phyloP scores from a whole-genome alignment of 1,140 invertebrate genomes.

The Drosophila ironensis region DNA sequence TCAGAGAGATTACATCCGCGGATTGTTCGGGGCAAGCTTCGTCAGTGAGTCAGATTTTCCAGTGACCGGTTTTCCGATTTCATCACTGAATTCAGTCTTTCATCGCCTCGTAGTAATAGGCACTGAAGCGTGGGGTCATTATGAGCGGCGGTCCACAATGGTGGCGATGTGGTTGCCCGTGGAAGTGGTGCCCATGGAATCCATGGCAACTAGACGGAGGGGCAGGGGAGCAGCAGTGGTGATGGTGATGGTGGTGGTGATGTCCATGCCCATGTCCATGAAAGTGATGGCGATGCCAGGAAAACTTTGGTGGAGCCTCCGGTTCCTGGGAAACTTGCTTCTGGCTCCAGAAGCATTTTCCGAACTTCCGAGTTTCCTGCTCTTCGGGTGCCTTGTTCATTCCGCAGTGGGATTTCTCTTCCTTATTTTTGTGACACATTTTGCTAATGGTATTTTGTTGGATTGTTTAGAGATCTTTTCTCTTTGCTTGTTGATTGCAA shows the following conservation, averaged over 20 bases:
- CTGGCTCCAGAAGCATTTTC: background rate
- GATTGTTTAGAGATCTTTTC: background rate
- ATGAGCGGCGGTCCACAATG: constrained; percentile 3
- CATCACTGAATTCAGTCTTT: constrained; percentile 6
- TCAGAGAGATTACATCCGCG: background rate
- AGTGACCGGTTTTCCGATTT: background rate
- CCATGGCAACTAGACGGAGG: background rate
- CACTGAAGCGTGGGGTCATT: constrained; percentile 2
- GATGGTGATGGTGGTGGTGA: background rate
- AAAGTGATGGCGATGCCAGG: too few relatives aligned
- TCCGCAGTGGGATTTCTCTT: background rate
- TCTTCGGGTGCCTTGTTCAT: background rate
- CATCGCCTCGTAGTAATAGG: constrained; percentile 18
- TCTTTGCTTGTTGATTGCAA: background rate
- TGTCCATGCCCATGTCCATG: background rate
- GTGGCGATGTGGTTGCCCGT: background rate
- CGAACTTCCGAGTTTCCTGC: constrained; percentile 9
- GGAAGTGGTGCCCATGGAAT: background rate
- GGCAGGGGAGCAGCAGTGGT: background rate
- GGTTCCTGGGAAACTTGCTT: background rate
- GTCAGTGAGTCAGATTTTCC: background rate
- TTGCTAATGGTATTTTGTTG: background rate
- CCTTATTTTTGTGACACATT: background rate
- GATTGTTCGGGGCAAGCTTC: background rate
- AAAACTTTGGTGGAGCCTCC: background rate